A percentile compares a stretch with the other conserved stretches of the same genome.
Conservation (phyloP, 2,888 invertebrate species). For the Automeris io region DNA sequence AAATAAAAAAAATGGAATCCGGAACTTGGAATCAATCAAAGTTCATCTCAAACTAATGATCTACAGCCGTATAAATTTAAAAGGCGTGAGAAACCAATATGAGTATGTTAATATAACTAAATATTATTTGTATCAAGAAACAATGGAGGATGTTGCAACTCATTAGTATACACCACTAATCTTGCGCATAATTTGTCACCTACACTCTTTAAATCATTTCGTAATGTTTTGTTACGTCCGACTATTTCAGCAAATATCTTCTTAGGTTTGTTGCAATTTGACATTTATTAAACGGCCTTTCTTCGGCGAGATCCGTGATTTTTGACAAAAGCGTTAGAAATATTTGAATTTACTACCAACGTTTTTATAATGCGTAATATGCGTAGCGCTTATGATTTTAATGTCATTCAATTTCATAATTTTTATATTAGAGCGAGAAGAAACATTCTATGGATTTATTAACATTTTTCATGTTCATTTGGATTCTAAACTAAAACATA, state of each 20-base stretch:
- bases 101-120: constrained; percentile 28
- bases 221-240: not conserved
- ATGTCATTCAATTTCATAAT: no score
- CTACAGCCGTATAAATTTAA: constrained; percentile 14
- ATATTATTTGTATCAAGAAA: constrained; percentile 39
- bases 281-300: constrained; percentile 1
- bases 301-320: not conserved
- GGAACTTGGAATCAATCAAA: constrained; percentile 2
- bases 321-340: not conserved
- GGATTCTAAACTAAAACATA: no score
- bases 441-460: no score
- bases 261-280: not conserved
- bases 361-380: no score
- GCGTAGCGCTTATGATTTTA: no score
- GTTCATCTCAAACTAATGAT: constrained; percentile 5
- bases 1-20: no score
- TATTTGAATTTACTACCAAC: no score
- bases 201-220: constrained; percentile 12
- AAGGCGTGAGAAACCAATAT: constrained; percentile 22
- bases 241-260: not conserved
- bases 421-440: no score
- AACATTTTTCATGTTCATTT: no score
- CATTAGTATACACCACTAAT: constrained; percentile 48
- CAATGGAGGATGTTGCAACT: constrained; percentile 45
- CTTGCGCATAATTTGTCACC: constrained; percentile 54